Conservation (phyloP, 2,888 invertebrate species). For the Sylvicola cinctus region DNA sequence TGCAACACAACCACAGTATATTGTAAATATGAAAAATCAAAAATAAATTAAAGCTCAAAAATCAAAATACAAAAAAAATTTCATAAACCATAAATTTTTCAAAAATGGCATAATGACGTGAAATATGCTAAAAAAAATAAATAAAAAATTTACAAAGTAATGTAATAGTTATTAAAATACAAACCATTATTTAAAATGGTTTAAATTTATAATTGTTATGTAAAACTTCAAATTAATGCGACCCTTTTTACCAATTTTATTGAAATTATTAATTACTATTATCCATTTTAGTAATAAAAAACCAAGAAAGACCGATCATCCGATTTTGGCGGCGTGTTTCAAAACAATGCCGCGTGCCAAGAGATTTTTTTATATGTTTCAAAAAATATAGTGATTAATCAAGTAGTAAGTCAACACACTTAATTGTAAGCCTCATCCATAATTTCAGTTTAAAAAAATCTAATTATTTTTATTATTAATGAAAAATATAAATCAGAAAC, state of each 20-base stretch:
- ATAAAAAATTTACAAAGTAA: slow-evolving; percentile 2
- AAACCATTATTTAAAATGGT: slow-evolving; percentile 3
- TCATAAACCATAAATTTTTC: slow-evolving; percentile 3
- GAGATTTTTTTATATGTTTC: too few relatives aligned
- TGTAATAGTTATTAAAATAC: not conserved
- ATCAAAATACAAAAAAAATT: slow-evolving; percentile 8
- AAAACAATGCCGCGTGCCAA: too few relatives aligned
- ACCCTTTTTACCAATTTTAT: too few relatives aligned
- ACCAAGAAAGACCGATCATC: too few relatives aligned
- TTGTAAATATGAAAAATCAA: slow-evolving; percentile 4
- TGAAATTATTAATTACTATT: not conserved
- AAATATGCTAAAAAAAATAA: not conserved
- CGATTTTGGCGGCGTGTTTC: too few relatives aligned
- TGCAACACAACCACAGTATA: slow-evolving; percentile 2
- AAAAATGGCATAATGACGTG: not conserved
- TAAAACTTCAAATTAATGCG: not conserved
- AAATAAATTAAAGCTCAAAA: slow-evolving; percentile 2
- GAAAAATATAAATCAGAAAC: too few relatives aligned
- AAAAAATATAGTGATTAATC: too few relatives aligned
- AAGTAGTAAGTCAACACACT: too few relatives aligned
- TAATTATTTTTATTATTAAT: too few relatives aligned
- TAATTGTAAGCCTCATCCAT: too few relatives aligned
- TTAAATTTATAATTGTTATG: slow-evolving; percentile 1
- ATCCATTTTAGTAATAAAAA: not conserved
- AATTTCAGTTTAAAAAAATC: too few relatives aligned